phyloP scores from a whole-genome alignment of 1,140 invertebrate genomes.

The Steinernema khuongi region DNA sequence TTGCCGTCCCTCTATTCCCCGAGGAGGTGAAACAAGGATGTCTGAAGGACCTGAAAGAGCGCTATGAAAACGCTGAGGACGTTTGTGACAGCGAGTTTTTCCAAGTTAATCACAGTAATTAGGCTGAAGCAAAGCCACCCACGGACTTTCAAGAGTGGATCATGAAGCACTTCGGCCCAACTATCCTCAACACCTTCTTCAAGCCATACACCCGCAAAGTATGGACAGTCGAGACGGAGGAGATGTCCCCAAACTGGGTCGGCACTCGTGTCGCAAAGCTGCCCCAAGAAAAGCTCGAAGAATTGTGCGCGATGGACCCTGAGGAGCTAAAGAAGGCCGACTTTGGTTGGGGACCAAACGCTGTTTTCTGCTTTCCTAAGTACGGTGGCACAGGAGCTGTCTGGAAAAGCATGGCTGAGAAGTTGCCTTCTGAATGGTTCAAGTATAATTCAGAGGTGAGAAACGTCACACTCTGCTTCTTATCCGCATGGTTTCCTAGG shows the following conservation, averaged over 20 bases:
- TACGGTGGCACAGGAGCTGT: conserved; percentile 58
- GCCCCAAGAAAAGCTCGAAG: conserved; percentile 55
- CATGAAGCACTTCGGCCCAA: conserved; percentile 54
- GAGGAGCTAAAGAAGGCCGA: conserved; percentile 55
- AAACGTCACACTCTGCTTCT: background rate
- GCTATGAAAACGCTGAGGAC: conserved; percentile 49
- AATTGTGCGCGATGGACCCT: conserved; percentile 51
- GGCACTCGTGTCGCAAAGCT: conserved; percentile 56
- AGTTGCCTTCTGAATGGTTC: conserved; percentile 54
- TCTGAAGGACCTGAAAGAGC: conserved; percentile 52
- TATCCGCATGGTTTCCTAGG: conserved; percentile 23
- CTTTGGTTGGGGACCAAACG: conserved; percentile 59
- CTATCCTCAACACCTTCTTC: conserved; percentile 56
- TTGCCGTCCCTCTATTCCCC: conserved; percentile 58
- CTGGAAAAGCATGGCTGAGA: conserved; percentile 53
- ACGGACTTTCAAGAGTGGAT: conserved; percentile 57
- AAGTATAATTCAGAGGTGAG: conserved; percentile 45
- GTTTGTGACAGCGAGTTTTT: background rate
- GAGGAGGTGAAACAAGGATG: conserved; percentile 53
- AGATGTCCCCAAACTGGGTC: conserved; percentile 56
- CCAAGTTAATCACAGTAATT: conserved; percentile 3
- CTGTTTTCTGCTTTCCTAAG: conserved; percentile 54
- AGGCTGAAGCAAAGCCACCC: conserved; percentile 30
- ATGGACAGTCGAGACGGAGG: conserved; percentile 55
- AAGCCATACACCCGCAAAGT: conserved; percentile 58